Percentiles rank a stretch among this genome's conserved stretches.
phyloP scores from a whole-genome alignment of 2,888 invertebrate species.

The Heliconius charithonia region DNA sequence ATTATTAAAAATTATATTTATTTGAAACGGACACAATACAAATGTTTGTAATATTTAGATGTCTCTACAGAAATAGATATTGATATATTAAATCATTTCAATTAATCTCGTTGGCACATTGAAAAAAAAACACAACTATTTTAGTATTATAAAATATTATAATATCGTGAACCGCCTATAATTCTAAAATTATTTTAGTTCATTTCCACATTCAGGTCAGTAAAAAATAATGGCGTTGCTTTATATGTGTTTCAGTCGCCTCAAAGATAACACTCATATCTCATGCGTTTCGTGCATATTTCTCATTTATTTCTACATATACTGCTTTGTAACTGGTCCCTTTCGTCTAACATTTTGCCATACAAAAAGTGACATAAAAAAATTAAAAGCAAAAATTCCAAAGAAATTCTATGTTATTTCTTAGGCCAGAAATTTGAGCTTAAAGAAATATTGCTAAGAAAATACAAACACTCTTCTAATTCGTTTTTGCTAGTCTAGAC shows the following conservation, averaged over 20 bases:
- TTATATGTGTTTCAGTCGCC: constrained; percentile 15
- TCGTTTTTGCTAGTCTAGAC: constrained; percentile 17
- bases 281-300: constrained; percentile 22
- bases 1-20: too few species aligned
- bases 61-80: too few species aligned
- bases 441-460: constrained; percentile 8
- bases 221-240: constrained; percentile 22
- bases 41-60: too few species aligned
- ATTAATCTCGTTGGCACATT: too few species aligned
- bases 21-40: too few species aligned
- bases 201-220: constrained; percentile 20
- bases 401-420: constrained; percentile 2
- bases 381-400: too few species aligned
- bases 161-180: background rate
- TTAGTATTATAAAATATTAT: background rate
- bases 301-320: constrained; percentile 7
- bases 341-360: constrained; percentile 13
- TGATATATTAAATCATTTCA: too few species aligned
- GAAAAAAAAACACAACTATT: too few species aligned
- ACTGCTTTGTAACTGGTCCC: constrained; percentile 5
- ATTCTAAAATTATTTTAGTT: background rate
- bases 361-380: background rate
- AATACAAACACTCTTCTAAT: constrained; percentile 5
- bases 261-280: constrained; percentile 25
- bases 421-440: background rate